These are phyloP conservation scores for Chaetodon auriga DNA, from an alignment of 2,113 vertebrate genomes.

Conservation along the genomic window DNA sequence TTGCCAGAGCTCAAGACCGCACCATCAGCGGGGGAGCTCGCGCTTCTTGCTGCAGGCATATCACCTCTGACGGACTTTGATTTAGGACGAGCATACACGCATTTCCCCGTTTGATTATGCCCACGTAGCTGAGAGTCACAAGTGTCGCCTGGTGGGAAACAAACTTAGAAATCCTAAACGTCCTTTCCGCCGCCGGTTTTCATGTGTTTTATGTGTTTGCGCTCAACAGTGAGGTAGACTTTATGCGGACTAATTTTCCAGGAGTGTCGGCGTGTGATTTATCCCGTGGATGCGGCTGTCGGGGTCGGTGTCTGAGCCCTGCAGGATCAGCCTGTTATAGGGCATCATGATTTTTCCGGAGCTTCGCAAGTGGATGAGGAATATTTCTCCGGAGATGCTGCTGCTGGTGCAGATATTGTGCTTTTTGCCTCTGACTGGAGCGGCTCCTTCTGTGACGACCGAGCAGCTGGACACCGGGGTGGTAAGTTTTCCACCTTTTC, in stretches of 20 bases:
- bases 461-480: constrained; percentile 86
- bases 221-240: constrained; percentile 78
- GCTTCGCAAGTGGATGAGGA: constrained; percentile 76
- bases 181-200: constrained; percentile 16
- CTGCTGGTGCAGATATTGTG: constrained; percentile 74
- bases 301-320: constrained; percentile 66
- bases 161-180: constrained; percentile 49
- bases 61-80: constrained; percentile 42
- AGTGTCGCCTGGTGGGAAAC: neutral
- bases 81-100: constrained; percentile 4
- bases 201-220: constrained; percentile 75
- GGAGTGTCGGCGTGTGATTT: constrained; percentile 47
- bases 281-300: constrained; percentile 68
- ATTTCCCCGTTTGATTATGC: neutral
- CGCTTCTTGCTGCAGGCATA: constrained; percentile 39
- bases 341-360: constrained; percentile 65
- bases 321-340: constrained; percentile 70
- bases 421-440: constrained; percentile 70
- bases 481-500: constrained; percentile 29
- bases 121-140: constrained; percentile 2
- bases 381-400: constrained; percentile 69
- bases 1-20: constrained; percentile 44
- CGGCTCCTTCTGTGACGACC: constrained; percentile 82
- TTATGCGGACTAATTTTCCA: constrained; percentile 16
- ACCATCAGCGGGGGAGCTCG: constrained; percentile 29